phyloP scores from a whole-genome alignment of 2,113 vertebrate species.

The Paradoxurus hermaphroditus region DNA sequence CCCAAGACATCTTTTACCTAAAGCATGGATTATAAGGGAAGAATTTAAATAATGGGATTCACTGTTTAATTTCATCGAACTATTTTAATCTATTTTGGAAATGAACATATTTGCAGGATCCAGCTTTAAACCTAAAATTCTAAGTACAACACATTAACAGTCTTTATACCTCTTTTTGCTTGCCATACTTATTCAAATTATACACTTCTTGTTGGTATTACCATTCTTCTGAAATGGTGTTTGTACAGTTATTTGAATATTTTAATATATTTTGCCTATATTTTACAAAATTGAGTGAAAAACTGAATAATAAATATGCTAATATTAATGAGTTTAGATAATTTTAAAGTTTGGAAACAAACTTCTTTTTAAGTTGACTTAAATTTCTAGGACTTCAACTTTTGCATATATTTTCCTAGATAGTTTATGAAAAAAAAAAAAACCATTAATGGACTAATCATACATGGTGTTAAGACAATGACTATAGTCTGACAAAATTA shows the following conservation, averaged over 20 bases:
- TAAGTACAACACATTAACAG: neutral
- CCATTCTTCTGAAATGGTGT: neutral
- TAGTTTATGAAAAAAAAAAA: neutral
- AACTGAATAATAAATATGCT: neutral
- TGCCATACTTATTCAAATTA: neutral
- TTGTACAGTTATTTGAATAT: neutral
- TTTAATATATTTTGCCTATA: neutral
- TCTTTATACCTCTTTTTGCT: neutral
- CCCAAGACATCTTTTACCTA: neutral
- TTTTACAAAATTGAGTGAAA: constrained; percentile 15
- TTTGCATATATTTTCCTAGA: neutral
- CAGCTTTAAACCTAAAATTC: neutral
- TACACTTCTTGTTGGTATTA: neutral
- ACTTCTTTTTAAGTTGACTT: neutral
- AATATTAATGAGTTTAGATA: neutral
- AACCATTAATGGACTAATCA: neutral
- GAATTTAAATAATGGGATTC: neutral
- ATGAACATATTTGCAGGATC: neutral
- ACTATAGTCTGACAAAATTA: neutral
- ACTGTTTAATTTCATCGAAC: neutral
- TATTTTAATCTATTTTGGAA: neutral
- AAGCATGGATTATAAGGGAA: neutral
- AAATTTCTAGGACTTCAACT: neutral
- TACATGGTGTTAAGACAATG: neutral
- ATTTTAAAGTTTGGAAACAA: neutral